Evolutionary conservation across 2,113 vertebrate species (phyloP).

Genomic region (Tylochromis polylepis): DNA sequence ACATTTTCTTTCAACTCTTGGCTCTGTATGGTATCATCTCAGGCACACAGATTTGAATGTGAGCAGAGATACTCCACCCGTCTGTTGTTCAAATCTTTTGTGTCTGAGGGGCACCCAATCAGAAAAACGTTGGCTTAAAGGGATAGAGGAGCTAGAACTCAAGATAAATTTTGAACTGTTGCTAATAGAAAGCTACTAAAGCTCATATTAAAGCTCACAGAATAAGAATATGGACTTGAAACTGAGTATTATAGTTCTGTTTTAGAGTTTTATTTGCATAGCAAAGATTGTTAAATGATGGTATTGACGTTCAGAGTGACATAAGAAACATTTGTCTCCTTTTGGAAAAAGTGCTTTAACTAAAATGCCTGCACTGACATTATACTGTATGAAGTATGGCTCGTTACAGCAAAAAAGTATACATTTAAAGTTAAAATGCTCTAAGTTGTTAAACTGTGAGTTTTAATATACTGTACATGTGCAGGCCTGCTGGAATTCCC

Average conservation of each 20-base stretch:
- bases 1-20: background rate
- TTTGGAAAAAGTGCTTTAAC: background rate
- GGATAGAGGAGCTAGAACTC: background rate
- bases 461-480: background rate
- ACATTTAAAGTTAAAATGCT: background rate
- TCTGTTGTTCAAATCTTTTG: background rate
- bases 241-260: background rate
- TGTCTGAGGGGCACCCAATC: background rate
- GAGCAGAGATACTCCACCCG: background rate
- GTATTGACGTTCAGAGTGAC: background rate
- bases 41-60: background rate
- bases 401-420: background rate
- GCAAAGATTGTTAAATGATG: background rate
- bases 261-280: background rate
- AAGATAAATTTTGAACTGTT: background rate
- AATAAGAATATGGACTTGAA: background rate
- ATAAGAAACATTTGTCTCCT: background rate
- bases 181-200: background rate
- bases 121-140: background rate
- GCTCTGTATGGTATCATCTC: background rate
- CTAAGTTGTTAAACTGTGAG: background rate
- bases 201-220: background rate
- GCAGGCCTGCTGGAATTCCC: background rate
- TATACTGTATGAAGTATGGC: background rate
- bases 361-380: background rate